Evolutionary conservation across 2,113 vertebrate genomes (phyloP).

Genomic region (Burhinus oedicnemus): DNA sequence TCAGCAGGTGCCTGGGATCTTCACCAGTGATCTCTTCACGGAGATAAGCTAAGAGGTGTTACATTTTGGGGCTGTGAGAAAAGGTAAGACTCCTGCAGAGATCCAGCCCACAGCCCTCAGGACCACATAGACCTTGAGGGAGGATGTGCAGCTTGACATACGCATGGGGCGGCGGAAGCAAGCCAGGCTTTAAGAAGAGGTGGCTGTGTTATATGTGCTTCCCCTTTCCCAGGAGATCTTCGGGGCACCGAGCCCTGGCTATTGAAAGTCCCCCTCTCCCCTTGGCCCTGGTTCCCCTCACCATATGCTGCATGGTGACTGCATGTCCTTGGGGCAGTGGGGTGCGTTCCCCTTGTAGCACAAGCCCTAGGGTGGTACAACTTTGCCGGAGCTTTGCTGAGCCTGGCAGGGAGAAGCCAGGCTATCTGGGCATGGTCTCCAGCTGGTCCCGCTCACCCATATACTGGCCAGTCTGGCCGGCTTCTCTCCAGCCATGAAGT

Average conservation of each 20-base stretch:
- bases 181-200: background rate
- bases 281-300: background rate
- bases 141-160: background rate
- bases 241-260: background rate
- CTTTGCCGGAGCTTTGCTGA: background rate
- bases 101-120: background rate
- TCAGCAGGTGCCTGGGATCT: background rate
- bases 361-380: background rate
- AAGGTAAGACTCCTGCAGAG: background rate
- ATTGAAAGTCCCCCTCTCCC: background rate
- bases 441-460: background rate
- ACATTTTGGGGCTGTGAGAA: background rate
- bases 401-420: background rate
- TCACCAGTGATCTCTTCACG: background rate
- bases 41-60: background rate
- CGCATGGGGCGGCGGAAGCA: fast-evolving
- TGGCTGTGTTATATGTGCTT: background rate
- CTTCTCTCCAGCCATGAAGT: fast-evolving
- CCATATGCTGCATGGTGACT: background rate
- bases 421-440: background rate
- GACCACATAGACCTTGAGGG: background rate
- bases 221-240: background rate
- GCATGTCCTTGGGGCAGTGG: fast-evolving
- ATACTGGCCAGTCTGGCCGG: background rate
- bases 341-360: background rate